phyloP scores from a whole-genome alignment of 1,140 invertebrate species.

The Monomorium pharaonis region DNA sequence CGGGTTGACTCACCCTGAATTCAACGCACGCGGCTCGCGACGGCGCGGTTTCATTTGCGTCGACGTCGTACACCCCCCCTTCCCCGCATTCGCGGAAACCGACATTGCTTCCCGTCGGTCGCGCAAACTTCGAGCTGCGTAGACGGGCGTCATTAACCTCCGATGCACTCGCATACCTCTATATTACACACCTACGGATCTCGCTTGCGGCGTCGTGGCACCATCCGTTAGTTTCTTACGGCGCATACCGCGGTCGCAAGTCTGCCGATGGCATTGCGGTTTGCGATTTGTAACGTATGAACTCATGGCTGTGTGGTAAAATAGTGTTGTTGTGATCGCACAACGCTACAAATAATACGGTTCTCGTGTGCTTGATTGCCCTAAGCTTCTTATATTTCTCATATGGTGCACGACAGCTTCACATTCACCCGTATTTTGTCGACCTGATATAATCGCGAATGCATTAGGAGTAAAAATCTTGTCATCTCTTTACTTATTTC shows the following conservation, averaged over 20 bases:
- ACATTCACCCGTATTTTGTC: not conserved
- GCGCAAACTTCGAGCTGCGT: slow-evolving; percentile 13
- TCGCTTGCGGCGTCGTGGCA: not conserved
- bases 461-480: not conserved
- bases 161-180: slow-evolving; percentile 7
- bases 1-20: not conserved
- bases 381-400: not conserved
- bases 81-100: slow-evolving; percentile 32
- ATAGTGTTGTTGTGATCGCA: slow-evolving; percentile 3
- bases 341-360: not conserved
- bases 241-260: not conserved
- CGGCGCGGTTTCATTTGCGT: slow-evolving; percentile 14
- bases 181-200: not conserved
- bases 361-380: not conserved
- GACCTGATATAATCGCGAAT: not conserved
- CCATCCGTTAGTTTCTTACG: not conserved
- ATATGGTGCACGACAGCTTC: not conserved
- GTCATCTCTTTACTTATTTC: not conserved
- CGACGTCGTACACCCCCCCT: no score
- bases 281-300: slow-evolving; percentile 11
- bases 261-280: not conserved
- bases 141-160: slow-evolving; percentile 18
- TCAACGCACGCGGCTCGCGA: not conserved
- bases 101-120: slow-evolving; percentile 37
- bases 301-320: slow-evolving; percentile 25